A percentile compares a stretch with the other conserved stretches of the same genome.
These are phyloP conservation scores for Pseudonaja textilis DNA, from an alignment of 2,113 vertebrate species.

Conservation along the genomic window DNA sequence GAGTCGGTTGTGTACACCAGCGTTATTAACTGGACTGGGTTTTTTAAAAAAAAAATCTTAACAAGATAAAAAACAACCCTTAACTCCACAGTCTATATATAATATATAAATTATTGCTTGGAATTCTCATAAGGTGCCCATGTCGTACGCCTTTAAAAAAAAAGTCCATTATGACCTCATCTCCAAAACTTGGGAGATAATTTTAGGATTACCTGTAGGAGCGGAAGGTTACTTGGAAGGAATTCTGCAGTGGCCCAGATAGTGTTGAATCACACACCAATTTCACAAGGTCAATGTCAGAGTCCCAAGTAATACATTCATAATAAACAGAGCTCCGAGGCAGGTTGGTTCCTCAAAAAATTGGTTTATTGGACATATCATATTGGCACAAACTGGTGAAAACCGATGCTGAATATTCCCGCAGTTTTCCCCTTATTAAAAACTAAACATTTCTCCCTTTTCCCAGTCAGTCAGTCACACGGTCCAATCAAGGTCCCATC, in stretches of 20 bases:
- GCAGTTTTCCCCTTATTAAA: too few species aligned
- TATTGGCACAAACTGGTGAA: too few species aligned
- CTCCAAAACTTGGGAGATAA: not conserved
- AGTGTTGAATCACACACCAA: not conserved
- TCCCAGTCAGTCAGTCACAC: too few species aligned
- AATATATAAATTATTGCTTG: not conserved
- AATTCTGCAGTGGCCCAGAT: not conserved
- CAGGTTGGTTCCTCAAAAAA: too few species aligned
- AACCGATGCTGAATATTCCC: too few species aligned
- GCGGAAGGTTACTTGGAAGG: not conserved
- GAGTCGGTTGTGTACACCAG: not conserved
- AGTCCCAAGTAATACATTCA: too few species aligned
- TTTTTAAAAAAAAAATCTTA: not conserved
- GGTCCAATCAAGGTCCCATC: too few species aligned
- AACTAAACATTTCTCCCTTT: too few species aligned
- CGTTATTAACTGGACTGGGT: not conserved
- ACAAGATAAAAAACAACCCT: not conserved
- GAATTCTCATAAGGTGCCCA: not conserved
- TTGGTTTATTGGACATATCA: too few species aligned
- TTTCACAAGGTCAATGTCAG: not conserved
- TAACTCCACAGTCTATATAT: not conserved
- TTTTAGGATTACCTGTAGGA: not conserved
- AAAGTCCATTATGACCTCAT: not conserved
- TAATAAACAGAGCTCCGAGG: too few species aligned
- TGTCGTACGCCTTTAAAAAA: not conserved